These are phyloP conservation scores for Protonemura montana DNA, from an alignment of 2,888 invertebrate genomes.

Conservation along the genomic window DNA sequence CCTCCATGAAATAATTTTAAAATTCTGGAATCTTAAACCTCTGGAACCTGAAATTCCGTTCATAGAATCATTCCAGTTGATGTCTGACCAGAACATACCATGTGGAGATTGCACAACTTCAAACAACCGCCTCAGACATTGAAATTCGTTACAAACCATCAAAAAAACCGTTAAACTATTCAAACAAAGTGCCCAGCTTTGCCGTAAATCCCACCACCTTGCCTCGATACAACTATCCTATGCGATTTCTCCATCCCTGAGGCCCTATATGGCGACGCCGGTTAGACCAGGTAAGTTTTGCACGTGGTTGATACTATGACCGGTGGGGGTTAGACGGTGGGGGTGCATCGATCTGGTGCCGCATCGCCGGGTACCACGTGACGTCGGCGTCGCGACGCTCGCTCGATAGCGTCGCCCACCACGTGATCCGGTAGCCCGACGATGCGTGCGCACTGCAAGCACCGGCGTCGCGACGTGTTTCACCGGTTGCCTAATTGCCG, in stretches of 20 bases:
- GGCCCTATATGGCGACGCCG: neutral
- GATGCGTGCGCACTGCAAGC: neutral
- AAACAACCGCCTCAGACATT: neutral
- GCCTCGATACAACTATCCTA: neutral
- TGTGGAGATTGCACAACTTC: neutral
- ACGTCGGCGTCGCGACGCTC: conserved; percentile 52
- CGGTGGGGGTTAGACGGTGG: neutral
- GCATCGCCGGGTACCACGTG: conserved; percentile 51
- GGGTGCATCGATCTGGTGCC: neutral
- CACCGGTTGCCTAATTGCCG: too few species aligned
- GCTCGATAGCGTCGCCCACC: conserved; percentile 51
- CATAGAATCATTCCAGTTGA: too few species aligned
- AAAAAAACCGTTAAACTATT: neutral
- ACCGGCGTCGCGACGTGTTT: neutral
- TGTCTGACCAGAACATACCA: too few species aligned
- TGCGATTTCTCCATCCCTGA: neutral
- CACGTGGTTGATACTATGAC: neutral
- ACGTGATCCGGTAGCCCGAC: neutral
- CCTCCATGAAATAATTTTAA: too few species aligned
- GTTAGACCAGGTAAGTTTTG: neutral
- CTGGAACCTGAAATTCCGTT: too few species aligned
- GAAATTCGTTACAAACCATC: neutral
- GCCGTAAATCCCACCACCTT: neutral
- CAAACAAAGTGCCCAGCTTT: neutral
- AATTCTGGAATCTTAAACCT: too few species aligned